Conservation (phyloP, 1,140 invertebrate genomes). For the Phymorhynchus buccinoides region DNA sequence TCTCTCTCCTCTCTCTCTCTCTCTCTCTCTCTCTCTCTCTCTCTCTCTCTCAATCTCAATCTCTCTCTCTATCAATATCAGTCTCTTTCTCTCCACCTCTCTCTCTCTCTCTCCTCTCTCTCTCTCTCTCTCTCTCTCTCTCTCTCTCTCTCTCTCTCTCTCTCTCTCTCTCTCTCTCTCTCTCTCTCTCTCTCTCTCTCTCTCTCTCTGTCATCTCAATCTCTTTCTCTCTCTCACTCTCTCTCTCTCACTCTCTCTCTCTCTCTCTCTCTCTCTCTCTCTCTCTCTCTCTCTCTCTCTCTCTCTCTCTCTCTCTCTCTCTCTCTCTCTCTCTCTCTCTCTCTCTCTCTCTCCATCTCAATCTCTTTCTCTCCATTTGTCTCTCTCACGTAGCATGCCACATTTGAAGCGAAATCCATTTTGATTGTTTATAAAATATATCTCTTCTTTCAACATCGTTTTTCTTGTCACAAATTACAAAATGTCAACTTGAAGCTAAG, state of each 20-base stretch:
- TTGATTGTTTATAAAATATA: too few relatives aligned
- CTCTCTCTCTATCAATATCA: not conserved
- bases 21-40: not conserved
- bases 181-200: conserved; percentile 32
- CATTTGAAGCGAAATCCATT: too few relatives aligned
- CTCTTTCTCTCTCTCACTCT: not conserved
- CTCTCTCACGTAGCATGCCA: too few relatives aligned
- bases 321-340: not conserved
- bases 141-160: conserved; percentile 25
- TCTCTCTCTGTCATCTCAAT: too few relatives aligned
- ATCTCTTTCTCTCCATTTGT: not conserved
- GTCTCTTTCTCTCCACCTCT: conserved; percentile 19
- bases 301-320: not conserved
- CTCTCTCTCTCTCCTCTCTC: not conserved
- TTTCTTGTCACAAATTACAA: too few relatives aligned
- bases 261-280: not conserved
- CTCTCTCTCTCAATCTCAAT: not conserved
- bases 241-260: not conserved
- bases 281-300: not conserved
- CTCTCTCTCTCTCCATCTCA: not conserved
- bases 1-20: not conserved
- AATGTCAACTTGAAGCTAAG: too few relatives aligned
- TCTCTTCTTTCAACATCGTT: too few relatives aligned
- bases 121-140: not conserved
- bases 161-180: conserved; percentile 28